Base-by-base conservation (phyloP, 1,140 invertebrate genomes). In the Drosophila malerkotliana region DNA sequence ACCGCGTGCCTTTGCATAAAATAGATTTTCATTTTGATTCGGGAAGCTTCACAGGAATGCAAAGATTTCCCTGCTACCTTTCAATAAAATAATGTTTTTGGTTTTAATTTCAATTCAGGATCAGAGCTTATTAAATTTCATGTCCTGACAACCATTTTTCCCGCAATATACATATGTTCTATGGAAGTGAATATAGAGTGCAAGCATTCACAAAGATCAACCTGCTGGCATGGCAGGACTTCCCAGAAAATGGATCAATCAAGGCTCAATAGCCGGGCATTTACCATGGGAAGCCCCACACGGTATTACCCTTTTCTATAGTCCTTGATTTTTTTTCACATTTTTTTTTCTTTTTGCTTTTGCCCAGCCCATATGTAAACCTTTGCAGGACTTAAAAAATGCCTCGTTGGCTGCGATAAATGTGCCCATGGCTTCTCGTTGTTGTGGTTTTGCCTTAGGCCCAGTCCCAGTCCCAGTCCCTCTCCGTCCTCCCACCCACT, bases 11-110 rank as follows among this genome's bases (percentile, higher is more conserved):
- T 83, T 71, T 73, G 83, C 75, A 88, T 88, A 87, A 87, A 88
- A 87, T 88, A 83, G 76, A 87, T 87, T 87, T 72, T 51, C 72
- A 77, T 88, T 83, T 77, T 88, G 79, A 82, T 72, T 87, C 74
- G 61, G 39, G 68, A 32, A 47, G 62, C 57, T 34, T 48, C 34
- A 51, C 32, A 12, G 51, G 45, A 72, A 56, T 32, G 24, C 34
- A 4, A 37, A 37, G 34, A 37, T 37, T 37, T 12, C 10, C 34
- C 10, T 37, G 34, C 34, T 37, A 37, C 34, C 32, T 34, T 8
- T 34, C 32, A 10, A 10, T n/a, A 37, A 4, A 10, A 12, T 12
- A 37, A 28, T 28, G 26, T 37, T 12, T 12, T 37, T 12, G 10
- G 10, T 37, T 37, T n/a, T 3, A 10, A n/a, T 9, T 32, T 8